A percentile compares a stretch with the other conserved stretches of the same genome.
Evolutionary conservation across 2,113 vertebrate species (phyloP).

Genomic region (Archocentrus centrarchus): DNA sequence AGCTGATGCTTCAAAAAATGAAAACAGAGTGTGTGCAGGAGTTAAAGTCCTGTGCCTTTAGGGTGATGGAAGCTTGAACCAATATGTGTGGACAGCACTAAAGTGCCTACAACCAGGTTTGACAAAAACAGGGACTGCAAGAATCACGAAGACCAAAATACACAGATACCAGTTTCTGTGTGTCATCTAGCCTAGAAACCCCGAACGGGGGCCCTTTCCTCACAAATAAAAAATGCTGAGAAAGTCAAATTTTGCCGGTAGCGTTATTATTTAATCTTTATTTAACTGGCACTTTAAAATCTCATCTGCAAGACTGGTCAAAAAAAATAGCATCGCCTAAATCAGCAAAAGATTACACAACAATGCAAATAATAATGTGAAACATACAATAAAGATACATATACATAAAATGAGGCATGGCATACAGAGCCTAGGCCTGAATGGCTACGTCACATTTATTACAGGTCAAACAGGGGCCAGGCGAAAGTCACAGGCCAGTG

Average conservation of each 20-base stretch:
- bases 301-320: background rate
- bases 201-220: background rate
- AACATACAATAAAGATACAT: background rate
- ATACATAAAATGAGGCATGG: background rate
- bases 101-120: background rate
- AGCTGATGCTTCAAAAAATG: background rate
- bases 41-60: background rate
- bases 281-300: background rate
- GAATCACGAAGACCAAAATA: background rate
- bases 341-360: background rate
- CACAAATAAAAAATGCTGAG: background rate
- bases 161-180: background rate
- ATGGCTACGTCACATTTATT: background rate
- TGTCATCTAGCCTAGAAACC: slow-evolving; percentile 4
- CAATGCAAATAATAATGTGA: background rate
- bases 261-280: background rate
- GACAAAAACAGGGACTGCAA: slow-evolving; percentile 1
- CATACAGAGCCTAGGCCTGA: background rate
- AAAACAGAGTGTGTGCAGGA: background rate
- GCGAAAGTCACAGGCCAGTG: background rate
- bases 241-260: background rate
- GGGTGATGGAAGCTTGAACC: background rate
- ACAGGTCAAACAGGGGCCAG: background rate
- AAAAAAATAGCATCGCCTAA: background rate
- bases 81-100: background rate